Evolutionary conservation across 2,797 vertebrate genomes (phyloP).

Genomic region (Lacerta viridis): DNA sequence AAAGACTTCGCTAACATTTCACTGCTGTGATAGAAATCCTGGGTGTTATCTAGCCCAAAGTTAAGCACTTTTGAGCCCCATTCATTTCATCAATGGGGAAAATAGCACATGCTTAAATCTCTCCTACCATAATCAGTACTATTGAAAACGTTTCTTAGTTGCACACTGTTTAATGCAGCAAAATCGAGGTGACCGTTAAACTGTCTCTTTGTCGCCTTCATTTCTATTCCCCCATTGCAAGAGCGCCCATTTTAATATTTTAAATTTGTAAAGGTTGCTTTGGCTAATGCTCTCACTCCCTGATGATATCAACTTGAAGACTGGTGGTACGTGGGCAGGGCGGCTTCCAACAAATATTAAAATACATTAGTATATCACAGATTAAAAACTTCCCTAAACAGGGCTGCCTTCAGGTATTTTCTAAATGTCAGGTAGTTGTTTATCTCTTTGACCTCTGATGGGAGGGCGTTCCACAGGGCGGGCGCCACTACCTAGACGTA

Average conservation of each 20-base stretch:
- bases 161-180: conserved; percentile 34
- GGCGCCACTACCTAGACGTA: not conserved
- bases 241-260: conserved; percentile 7
- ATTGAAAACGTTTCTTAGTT: conserved; percentile 13
- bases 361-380: too few relatives aligned
- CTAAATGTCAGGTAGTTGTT: too few relatives aligned
- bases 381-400: too few relatives aligned
- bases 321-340: not conserved
- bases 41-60: not conserved
- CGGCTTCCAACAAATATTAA: too few relatives aligned
- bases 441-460: too few relatives aligned
- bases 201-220: not conserved
- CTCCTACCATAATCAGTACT: not conserved
- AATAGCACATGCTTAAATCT: conserved; percentile 4
- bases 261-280: conserved; percentile 15
- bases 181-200: not conserved
- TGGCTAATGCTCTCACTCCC: not conserved
- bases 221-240: not conserved
- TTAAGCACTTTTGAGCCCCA: not conserved
- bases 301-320: not conserved
- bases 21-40: not conserved
- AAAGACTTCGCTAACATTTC: conserved; percentile 40
- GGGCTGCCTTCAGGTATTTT: too few relatives aligned
- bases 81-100: not conserved
- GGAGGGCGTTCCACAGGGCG: too few relatives aligned